phyloP scores from a whole-genome alignment of 2,888 invertebrate genomes.

The Plemyria rubiginata region DNA sequence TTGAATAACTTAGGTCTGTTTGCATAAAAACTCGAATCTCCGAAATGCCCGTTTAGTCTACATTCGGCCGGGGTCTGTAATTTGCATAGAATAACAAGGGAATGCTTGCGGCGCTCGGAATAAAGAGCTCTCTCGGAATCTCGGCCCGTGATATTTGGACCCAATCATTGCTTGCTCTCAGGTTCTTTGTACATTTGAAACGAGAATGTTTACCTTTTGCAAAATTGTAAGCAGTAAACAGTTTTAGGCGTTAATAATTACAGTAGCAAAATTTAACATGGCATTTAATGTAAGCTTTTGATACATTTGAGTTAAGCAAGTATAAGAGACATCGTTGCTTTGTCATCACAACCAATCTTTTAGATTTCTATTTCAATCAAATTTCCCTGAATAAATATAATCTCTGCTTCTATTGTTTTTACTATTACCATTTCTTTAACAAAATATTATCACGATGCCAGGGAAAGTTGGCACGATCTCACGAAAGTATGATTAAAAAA shows the following conservation, averaged over 20 bases:
- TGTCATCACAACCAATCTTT: not conserved
- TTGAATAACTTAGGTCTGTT: slow-evolving; percentile 81
- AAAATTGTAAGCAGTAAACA: slow-evolving; percentile 19
- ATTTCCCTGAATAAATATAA: slow-evolving; percentile 28
- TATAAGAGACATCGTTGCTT: not conserved
- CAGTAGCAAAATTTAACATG: not conserved
- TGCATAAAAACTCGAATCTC: slow-evolving; percentile 81
- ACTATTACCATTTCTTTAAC: slow-evolving; percentile 46
- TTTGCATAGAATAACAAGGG: slow-evolving; percentile 83
- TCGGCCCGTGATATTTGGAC: slow-evolving; percentile 59
- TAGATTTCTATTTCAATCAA: not conserved
- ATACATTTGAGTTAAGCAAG: too few species aligned
- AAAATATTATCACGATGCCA: slow-evolving; percentile 50
- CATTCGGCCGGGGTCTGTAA: slow-evolving; percentile 66
- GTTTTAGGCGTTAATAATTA: not conserved
- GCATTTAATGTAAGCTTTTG: not conserved
- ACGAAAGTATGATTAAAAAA: slow-evolving; percentile 64
- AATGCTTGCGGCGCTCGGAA: slow-evolving; percentile 62
- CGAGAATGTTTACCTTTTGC: slow-evolving; percentile 47
- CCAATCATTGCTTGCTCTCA: slow-evolving; percentile 57
- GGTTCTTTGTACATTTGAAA: slow-evolving; percentile 41
- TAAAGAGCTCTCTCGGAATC: slow-evolving; percentile 63
- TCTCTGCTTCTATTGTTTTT: slow-evolving; percentile 35
- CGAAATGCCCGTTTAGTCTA: slow-evolving; percentile 78
- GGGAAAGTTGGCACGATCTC: slow-evolving; percentile 54